Base-by-base conservation (phyloP, 2,113 vertebrate species). In the Corythaixoides concolor region DNA sequence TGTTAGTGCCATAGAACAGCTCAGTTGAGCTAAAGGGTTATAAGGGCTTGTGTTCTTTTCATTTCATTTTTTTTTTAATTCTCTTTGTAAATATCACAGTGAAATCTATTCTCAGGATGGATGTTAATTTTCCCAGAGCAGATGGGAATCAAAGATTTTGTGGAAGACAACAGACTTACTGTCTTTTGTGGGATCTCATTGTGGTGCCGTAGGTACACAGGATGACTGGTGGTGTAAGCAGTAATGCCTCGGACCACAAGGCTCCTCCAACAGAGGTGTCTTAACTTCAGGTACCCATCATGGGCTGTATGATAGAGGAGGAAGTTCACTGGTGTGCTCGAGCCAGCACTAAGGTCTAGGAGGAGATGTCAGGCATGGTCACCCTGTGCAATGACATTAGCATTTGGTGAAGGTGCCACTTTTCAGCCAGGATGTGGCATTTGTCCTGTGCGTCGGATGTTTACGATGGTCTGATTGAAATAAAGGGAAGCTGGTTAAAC, bases 391-490 rank as follows among this genome's bases (percentile, higher is more conserved):
- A 24, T 30, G 78, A 53, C 33, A 35, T 23, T 13, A 41, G 6
- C 30, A 35, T 27, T 84, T 35, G 13, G 20, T 12, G 26, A 39
- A 49, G 14, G 21, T 70, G 47, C 4, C 17, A 22, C 14, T 49
- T 63, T 49, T 63, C 30, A 49, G 20, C 18, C 18, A 39, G 35
- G 24, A 56, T 49, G 26, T 27, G n/a, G 12, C 30, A 27, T 30
- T 69, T 55, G 56, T 22, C 30, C 30, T 32, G 21, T 12, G 2
- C 15, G 20, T 6, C 0, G 1, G 10, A n/a, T 58, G 17, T 22
- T 80, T 67, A 67, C 26, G 7, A 35, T 15, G 43, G 26, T 35
- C 27, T 33, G n/a, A 13, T 0, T 72, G 41, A 56, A 39, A 63
- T 28, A 63, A 28, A 49, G 9, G 8, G 28, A 24, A 17, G 23